phyloP scores from a whole-genome alignment of 2,797 vertebrate genomes.

The Falco columbarius region DNA sequence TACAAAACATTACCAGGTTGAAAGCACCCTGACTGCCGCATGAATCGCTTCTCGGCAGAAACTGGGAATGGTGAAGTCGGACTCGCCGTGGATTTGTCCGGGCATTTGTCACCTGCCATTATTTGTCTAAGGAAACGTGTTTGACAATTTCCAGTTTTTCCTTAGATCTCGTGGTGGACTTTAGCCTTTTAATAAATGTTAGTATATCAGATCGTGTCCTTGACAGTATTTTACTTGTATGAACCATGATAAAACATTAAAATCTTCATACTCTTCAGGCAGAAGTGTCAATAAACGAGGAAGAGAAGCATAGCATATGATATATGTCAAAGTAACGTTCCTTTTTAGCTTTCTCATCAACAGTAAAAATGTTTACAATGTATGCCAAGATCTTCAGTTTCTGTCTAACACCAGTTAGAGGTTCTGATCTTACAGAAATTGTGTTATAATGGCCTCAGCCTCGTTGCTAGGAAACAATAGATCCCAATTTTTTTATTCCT shows the following conservation, averaged over 20 bases:
- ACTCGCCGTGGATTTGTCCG: slow-evolving; percentile 69
- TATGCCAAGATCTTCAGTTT: slow-evolving; percentile 81
- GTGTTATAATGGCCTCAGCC: slow-evolving; percentile 79
- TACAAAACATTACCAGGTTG: slow-evolving; percentile 56
- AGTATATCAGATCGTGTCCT: slow-evolving; percentile 82
- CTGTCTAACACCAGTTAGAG: slow-evolving; percentile 78
- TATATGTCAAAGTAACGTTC: slow-evolving; percentile 73
- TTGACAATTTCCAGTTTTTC: slow-evolving; percentile 78
- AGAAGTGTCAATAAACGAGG: slow-evolving; percentile 71
- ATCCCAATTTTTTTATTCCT: slow-evolving; percentile 81
- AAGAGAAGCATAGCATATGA: slow-evolving; percentile 68
- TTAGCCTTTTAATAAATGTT: slow-evolving; percentile 83
- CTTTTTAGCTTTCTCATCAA: slow-evolving; percentile 78
- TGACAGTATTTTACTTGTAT: slow-evolving; percentile 81
- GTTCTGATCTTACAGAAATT: slow-evolving; percentile 81
- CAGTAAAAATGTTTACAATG: slow-evolving; percentile 82
- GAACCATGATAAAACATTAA: slow-evolving; percentile 77
- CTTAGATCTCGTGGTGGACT: slow-evolving; percentile 81
- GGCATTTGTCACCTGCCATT: slow-evolving; percentile 76
- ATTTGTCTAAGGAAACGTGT: slow-evolving; percentile 79
- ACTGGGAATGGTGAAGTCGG: slow-evolving; percentile 62
- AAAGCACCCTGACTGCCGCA: slow-evolving; percentile 61
- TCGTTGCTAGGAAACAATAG: slow-evolving; percentile 83
- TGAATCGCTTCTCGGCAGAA: slow-evolving; percentile 61
- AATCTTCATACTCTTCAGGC: slow-evolving; percentile 74